Percentiles rank a stretch among this genome's conserved stretches.
These are phyloP conservation scores for Melanargia galathea DNA, from an alignment of 2,888 invertebrate genomes.

Conservation along the genomic window DNA sequence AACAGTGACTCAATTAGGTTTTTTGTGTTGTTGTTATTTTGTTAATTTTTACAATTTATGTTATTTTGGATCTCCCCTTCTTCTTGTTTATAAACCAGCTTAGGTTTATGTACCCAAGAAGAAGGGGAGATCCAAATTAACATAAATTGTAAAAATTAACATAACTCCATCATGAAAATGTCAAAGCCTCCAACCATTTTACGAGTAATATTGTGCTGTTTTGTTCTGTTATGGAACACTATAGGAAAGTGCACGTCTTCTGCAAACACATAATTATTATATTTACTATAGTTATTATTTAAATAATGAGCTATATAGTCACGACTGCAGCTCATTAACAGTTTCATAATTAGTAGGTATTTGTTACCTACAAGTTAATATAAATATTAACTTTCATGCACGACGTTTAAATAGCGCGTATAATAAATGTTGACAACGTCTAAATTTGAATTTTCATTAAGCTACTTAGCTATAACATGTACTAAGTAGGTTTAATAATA, in stretches of 20 bases:
- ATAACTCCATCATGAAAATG: conserved; percentile 13
- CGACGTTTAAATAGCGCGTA: conserved; percentile 25
- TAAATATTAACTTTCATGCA: conserved; percentile 28
- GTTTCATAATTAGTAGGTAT: conserved; percentile 31
- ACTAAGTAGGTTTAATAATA: too few relatives aligned
- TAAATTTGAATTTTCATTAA: neutral
- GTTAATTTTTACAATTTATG: too few relatives aligned
- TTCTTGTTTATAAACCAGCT: too few relatives aligned
- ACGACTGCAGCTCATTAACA: conserved; percentile 33
- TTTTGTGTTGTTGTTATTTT: too few relatives aligned
- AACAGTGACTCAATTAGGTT: too few relatives aligned
- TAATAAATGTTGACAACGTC: conserved; percentile 5
- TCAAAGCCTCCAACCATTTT: conserved; percentile 31
- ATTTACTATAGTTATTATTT: conserved; percentile 5
- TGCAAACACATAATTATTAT: conserved; percentile 11
- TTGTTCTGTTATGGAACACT: conserved; percentile 31
- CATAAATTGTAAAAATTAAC: conserved; percentile 11
- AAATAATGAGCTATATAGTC: conserved; percentile 33
- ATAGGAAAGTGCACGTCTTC: conserved; percentile 38
- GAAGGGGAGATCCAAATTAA: neutral
- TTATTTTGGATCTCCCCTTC: too few relatives aligned
- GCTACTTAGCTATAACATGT: neutral
- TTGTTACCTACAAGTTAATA: conserved; percentile 25
- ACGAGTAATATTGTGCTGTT: conserved; percentile 35
- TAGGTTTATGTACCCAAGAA: too few relatives aligned